Conservation (phyloP, 2,888 invertebrate species). For the Linnaemya vulpina region DNA sequence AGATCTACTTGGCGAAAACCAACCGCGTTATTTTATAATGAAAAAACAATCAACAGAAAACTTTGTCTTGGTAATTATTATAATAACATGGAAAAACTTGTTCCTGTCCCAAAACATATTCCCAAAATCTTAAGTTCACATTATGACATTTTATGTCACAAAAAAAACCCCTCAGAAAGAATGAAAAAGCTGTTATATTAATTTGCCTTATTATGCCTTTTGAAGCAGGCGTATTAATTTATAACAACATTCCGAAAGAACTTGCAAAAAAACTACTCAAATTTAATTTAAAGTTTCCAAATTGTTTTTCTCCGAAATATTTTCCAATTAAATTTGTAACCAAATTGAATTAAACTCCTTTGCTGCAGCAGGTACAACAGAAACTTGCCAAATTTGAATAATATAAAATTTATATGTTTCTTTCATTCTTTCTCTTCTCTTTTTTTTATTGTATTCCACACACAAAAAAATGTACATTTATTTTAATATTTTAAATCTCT, state of each 20-base stretch:
- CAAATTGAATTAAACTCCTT: conserved; percentile 44
- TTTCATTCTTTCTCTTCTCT: not conserved
- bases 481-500: conserved; percentile 51
- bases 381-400: conserved; percentile 48
- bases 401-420: conserved; percentile 21
- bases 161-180: too few relatives aligned
- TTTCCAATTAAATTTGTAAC: conserved; percentile 42
- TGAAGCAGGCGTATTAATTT: not conserved
- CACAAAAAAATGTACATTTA: conserved; percentile 41
- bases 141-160: too few relatives aligned
- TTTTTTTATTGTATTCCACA: not conserved
- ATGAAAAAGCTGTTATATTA: not conserved
- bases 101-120: too few relatives aligned
- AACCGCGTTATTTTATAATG: too few relatives aligned
- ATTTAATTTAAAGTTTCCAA: conserved; percentile 32
- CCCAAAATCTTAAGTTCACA: too few relatives aligned
- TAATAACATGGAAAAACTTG: too few relatives aligned
- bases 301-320: conserved; percentile 18
- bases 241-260: not conserved
- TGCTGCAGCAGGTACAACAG: conserved; percentile 36
- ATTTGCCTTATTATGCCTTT: not conserved
- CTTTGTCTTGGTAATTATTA: too few relatives aligned
- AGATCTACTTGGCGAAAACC: too few relatives aligned
- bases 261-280: not conserved
- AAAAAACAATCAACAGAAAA: too few relatives aligned